Conservation (phyloP, 2,888 invertebrate species). For the Cremastinae sp. region DNA sequence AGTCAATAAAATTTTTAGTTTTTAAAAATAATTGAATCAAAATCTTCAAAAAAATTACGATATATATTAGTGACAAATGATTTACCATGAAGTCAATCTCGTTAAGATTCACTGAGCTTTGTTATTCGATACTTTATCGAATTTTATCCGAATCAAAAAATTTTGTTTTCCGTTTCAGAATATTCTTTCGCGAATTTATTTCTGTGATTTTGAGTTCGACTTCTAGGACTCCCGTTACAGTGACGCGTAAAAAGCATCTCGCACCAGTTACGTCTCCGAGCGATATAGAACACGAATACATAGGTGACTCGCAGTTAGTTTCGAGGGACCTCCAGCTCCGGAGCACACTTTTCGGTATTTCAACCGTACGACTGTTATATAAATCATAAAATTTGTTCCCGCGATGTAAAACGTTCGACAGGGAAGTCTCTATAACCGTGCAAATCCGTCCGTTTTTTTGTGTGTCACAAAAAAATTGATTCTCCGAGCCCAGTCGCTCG, state of each 20-base stretch:
- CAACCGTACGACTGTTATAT: constrained; percentile 49
- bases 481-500: constrained; percentile 13
- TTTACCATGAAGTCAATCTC: too few relatives aligned
- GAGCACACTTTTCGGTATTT: constrained; percentile 42
- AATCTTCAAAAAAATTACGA: too few relatives aligned
- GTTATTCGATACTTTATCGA: too few relatives aligned
- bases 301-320: constrained; percentile 48
- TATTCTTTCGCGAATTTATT: too few relatives aligned
- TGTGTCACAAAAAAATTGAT: constrained; percentile 22
- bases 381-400: constrained; percentile 60
- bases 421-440: constrained; percentile 53
- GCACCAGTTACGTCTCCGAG: constrained; percentile 23
- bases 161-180: too few relatives aligned
- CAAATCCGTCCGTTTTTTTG: constrained; percentile 37
- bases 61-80: too few relatives aligned
- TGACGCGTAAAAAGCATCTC: constrained; percentile 2
- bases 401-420: constrained; percentile 51
- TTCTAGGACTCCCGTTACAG: background rate
- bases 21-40: too few relatives aligned
- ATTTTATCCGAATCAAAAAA: too few relatives aligned
- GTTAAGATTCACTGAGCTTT: too few relatives aligned
- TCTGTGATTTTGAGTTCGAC: background rate
- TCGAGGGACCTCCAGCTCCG: constrained; percentile 53
- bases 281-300: constrained; percentile 30
- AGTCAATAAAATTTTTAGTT: too few relatives aligned